Conservation (phyloP, 2,113 vertebrate genomes). For the Vicugna pacos region DNA sequence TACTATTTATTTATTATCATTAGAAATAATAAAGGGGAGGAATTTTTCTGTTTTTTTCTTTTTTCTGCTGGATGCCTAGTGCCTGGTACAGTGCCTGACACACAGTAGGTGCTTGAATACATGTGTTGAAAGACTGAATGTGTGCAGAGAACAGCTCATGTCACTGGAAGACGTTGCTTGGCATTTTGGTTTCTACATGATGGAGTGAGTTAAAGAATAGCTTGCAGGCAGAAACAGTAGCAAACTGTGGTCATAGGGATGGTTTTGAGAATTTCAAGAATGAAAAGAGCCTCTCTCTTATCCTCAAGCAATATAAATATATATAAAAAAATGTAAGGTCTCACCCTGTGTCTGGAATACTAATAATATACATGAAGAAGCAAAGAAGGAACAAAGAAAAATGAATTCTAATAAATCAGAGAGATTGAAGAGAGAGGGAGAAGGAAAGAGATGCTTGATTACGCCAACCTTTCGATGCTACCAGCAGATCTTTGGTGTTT, state of each 20-base stretch:
- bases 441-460: background rate
- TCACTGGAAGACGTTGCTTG: background rate
- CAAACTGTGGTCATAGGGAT: background rate
- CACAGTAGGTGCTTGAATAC: background rate
- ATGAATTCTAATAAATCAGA: slow-evolving; percentile 45
- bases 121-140: background rate
- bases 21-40: background rate
- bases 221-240: background rate
- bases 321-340: background rate
- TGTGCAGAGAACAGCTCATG: background rate
- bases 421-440: background rate
- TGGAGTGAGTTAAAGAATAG: slow-evolving; percentile 7
- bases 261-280: background rate
- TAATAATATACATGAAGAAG: slow-evolving; percentile 50
- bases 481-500: background rate
- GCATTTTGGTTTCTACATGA: background rate
- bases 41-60: background rate
- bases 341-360: background rate
- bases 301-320: slow-evolving; percentile 1
- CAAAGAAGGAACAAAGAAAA: slow-evolving; percentile 46
- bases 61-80: background rate
- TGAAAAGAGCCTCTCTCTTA: background rate
- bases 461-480: background rate
- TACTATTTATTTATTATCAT: background rate
- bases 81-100: background rate